phyloP scores from a whole-genome alignment of 2,888 invertebrate species.

The Xanthostigma xanthostigma region DNA sequence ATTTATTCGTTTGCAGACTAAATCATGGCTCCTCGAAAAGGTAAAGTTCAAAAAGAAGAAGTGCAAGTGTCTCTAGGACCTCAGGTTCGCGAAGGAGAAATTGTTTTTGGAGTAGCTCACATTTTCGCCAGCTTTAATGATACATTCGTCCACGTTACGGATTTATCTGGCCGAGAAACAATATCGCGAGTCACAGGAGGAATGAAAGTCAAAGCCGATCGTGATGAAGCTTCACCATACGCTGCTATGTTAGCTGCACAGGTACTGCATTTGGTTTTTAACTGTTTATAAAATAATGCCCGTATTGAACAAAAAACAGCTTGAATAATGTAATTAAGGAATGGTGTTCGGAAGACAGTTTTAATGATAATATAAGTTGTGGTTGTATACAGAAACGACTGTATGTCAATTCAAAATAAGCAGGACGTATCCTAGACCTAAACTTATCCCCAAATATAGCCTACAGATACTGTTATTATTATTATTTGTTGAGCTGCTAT shows the following conservation, averaged over 20 bases:
- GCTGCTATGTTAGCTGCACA: slow-evolving; percentile 99
- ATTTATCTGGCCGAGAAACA: slow-evolving; percentile 92
- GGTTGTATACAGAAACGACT: too few species aligned
- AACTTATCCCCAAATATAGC: too few species aligned
- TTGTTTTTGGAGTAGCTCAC: slow-evolving; percentile 97
- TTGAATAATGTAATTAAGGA: too few species aligned
- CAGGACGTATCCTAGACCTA: too few species aligned
- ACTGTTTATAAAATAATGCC: neutral
- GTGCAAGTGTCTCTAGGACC: slow-evolving; percentile 92
- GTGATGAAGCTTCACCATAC: slow-evolving; percentile 99
- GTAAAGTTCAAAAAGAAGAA: slow-evolving; percentile 93
- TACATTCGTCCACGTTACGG: slow-evolving; percentile 99
- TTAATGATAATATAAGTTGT: too few species aligned
- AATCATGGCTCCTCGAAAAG: slow-evolving; percentile 92
- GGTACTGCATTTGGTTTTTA: slow-evolving; percentile 33
- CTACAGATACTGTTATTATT: too few species aligned
- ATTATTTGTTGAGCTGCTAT: too few species aligned
- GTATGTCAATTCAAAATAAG: too few species aligned
- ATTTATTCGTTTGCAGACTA: slow-evolving; percentile 12
- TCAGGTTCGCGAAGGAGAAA: slow-evolving; percentile 92
- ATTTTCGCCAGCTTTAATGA: slow-evolving; percentile 99
- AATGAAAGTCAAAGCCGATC: slow-evolving; percentile 99
- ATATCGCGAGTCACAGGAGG: slow-evolving; percentile 92
- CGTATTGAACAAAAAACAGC: too few species aligned
- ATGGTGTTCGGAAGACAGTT: too few species aligned